Evolutionary conservation across 2,888 invertebrate species (phyloP), one percentile per base, ranked within the genome.

Genomic region (Litoditis marina): DNA sequence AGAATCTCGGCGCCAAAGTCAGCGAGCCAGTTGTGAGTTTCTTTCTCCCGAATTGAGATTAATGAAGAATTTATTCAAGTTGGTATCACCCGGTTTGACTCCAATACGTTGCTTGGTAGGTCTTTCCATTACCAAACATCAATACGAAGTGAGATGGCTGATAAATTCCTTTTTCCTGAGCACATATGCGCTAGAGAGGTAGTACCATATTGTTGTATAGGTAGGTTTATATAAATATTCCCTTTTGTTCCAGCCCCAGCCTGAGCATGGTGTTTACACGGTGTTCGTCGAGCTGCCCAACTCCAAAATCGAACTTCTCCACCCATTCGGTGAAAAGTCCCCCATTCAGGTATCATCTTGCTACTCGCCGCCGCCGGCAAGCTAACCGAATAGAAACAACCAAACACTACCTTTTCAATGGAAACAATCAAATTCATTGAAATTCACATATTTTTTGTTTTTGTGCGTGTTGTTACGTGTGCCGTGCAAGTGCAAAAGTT

Each of bases 221-320:
- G 32, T 7, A 3, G 22, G 47, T 19, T 3, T 32, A 13, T 22
- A 19, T 60, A 16, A 19, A 7, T 28, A 32, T 27, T 6, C 36
- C 25, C n/a, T 4, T 25, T 25, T 13, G 27, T 59, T 68, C 51
- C 69, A 86, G 85, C 80, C 85, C 31, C 85, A 86, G 63, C 85
- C 86, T 25, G 87, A 87, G 11, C 88, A 88, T 83, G 88, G 88
- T 8, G 88, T 88, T 2, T 86, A 86, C 62, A 87, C 87, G 6
- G 87, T 88, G 11, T 88, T 88, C 83, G 86, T 88, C n/a, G 84
- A 87, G 60, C 82, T 88, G 22, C 86, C 86, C 47, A 87, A 88
- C 72, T 86, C 87, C 4, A 88, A 88, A 79, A 83, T 88, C 50
- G 88, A 88, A 84, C 81, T 88, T n/a, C 80, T 88, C 28, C 83